Evolutionary conservation across 1,140 invertebrate species (phyloP).

Genomic region (Lepidostoma basale): DNA sequence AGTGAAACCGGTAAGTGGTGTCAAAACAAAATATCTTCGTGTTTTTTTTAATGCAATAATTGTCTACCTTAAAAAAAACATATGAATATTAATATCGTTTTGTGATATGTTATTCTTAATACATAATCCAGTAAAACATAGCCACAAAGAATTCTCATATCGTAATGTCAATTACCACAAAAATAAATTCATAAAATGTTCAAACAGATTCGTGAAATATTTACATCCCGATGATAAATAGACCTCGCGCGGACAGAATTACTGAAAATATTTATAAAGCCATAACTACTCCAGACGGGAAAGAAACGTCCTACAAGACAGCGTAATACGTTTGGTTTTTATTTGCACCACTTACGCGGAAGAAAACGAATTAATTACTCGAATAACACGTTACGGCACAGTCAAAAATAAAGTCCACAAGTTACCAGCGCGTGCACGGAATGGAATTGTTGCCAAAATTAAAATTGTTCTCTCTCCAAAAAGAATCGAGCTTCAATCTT

Average conservation of each 20-base stretch:
- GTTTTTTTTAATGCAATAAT: too few species aligned
- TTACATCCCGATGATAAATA: neutral
- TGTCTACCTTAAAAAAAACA: too few species aligned
- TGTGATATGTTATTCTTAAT: too few species aligned
- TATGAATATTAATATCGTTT: too few species aligned
- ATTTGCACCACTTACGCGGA: neutral
- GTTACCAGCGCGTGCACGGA: neutral
- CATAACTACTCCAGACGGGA: neutral
- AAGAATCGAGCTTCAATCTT: too few species aligned
- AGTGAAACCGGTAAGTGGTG: too few species aligned
- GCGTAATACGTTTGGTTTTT: too few species aligned
- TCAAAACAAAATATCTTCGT: too few species aligned
- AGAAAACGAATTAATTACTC: neutral
- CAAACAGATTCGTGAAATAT: neutral
- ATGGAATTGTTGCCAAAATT: slow-evolving; percentile 7
- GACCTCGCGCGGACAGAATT: too few species aligned
- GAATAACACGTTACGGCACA: neutral
- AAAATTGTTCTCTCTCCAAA: neutral
- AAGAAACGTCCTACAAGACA: too few species aligned
- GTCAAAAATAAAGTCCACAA: neutral
- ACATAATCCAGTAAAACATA: too few species aligned
- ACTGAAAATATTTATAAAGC: neutral
- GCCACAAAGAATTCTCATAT: too few species aligned
- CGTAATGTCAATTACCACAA: neutral
- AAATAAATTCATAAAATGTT: neutral